Conservation (phyloP, 2,797 vertebrate species). For the Myotis pilosus region DNA sequence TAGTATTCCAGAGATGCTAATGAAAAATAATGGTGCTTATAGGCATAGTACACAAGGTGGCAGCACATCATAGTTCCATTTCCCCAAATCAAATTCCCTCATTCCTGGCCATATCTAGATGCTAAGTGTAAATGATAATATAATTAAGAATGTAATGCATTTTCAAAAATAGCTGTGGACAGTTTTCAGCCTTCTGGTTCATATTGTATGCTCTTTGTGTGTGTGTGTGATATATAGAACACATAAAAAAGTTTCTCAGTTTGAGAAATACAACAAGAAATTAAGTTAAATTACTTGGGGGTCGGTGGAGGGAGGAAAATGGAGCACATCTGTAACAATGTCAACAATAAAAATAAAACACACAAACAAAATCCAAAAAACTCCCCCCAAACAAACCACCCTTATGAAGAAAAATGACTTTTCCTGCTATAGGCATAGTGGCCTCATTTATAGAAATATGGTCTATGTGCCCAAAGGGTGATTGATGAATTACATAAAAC, state of each 20-base stretch:
- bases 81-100: not conserved
- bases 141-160: not conserved
- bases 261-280: not conserved
- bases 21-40: not conserved
- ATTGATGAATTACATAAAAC: not conserved
- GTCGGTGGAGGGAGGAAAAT: not conserved
- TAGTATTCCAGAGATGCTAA: not conserved
- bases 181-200: not conserved
- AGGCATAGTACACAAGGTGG: conserved; percentile 63
- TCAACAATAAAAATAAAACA: not conserved
- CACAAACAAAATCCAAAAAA: not conserved
- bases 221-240: not conserved
- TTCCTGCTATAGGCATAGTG: not conserved
- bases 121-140: not conserved
- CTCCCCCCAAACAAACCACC: not conserved
- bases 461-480: not conserved
- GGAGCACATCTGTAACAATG: not conserved
- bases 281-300: not conserved
- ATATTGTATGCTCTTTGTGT: not conserved
- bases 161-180: not conserved
- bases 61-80: conserved; percentile 55
- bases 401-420: not conserved
- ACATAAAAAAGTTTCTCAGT: not conserved
- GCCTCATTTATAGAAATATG: not conserved
- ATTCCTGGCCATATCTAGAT: not conserved